These are phyloP conservation scores for Malurus melanocephalus DNA, from an alignment of 2,113 vertebrate species.

Conservation along the genomic window DNA sequence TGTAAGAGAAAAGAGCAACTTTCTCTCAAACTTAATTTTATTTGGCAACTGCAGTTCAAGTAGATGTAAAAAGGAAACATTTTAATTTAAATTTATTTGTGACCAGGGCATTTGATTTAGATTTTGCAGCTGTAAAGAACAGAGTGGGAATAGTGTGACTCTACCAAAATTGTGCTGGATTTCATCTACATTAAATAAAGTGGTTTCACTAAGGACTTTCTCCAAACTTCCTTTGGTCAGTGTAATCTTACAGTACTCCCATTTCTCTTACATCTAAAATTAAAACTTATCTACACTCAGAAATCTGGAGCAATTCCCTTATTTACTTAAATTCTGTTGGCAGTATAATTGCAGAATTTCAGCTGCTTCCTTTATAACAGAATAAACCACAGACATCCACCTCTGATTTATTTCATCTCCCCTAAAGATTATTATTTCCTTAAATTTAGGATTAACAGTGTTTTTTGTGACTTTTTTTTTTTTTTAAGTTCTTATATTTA, in stretches of 20 bases:
- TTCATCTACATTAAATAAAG: not conserved
- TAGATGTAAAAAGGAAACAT: not conserved
- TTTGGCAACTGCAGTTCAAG: not conserved
- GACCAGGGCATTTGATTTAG: not conserved
- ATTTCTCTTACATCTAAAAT: not conserved
- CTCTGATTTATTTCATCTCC: not conserved
- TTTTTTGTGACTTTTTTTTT: accelerated
- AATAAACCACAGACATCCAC: not conserved
- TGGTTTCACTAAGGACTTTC: not conserved
- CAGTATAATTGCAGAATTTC: not conserved
- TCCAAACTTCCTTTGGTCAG: not conserved
- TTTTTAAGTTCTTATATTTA: not conserved
- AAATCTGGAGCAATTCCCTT: not conserved
- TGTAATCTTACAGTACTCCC: not conserved
- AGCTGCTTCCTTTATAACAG: not conserved
- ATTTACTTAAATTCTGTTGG: not conserved
- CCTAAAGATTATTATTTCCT: not conserved
- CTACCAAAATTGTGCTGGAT: not conserved
- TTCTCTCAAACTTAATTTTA: not conserved
- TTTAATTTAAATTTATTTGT: not conserved
- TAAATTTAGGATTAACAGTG: not conserved
- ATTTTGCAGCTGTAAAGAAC: not conserved
- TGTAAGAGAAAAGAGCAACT: not conserved
- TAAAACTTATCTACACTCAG: not conserved
- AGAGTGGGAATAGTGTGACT: not conserved